A percentile compares a stretch with the other conserved stretches of the same genome.
phyloP scores from a whole-genome alignment of 2,113 vertebrate genomes.

The Osmerus mordax region DNA sequence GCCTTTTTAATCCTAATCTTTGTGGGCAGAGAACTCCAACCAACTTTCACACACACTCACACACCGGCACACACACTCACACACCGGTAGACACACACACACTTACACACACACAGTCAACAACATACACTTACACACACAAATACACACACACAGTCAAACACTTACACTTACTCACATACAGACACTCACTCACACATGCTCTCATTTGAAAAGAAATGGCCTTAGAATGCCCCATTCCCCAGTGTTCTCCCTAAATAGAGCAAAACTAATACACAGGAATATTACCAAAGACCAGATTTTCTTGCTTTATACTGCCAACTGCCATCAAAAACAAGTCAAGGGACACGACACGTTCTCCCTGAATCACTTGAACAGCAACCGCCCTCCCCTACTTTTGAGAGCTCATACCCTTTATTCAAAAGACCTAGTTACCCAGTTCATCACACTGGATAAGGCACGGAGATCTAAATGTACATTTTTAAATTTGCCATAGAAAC shows the following conservation, averaged over 20 bases:
- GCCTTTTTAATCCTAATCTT: background rate
- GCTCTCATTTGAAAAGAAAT: conserved; percentile 17
- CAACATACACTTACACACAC: background rate
- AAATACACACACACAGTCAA: background rate
- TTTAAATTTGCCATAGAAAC: conserved; percentile 58
- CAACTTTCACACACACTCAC: background rate
- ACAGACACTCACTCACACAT: background rate
- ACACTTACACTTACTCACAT: background rate
- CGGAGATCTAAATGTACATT: conserved; percentile 51
- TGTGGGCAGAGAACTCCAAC: conserved; percentile 25
- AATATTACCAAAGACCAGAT: conserved; percentile 73
- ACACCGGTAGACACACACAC: background rate
- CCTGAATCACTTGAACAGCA: conserved; percentile 7
- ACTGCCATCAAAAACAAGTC: conserved; percentile 71
- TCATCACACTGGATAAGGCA: conserved; percentile 25
- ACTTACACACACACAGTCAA: background rate
- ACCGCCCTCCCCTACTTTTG: conserved; percentile 29
- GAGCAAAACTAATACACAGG: conserved; percentile 44
- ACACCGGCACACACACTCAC: background rate
- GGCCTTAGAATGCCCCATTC: conserved; percentile 28
- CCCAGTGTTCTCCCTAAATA: conserved; percentile 11
- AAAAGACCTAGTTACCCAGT: conserved; percentile 11
- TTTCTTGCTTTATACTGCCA: conserved; percentile 68
- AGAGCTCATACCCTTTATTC: conserved; percentile 30
- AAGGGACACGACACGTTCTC: conserved; percentile 46